Percentiles rank a stretch among this genome's conserved stretches.
phyloP scores from a whole-genome alignment of 1,140 invertebrate species.

The Leptinotarsa defecta region DNA sequence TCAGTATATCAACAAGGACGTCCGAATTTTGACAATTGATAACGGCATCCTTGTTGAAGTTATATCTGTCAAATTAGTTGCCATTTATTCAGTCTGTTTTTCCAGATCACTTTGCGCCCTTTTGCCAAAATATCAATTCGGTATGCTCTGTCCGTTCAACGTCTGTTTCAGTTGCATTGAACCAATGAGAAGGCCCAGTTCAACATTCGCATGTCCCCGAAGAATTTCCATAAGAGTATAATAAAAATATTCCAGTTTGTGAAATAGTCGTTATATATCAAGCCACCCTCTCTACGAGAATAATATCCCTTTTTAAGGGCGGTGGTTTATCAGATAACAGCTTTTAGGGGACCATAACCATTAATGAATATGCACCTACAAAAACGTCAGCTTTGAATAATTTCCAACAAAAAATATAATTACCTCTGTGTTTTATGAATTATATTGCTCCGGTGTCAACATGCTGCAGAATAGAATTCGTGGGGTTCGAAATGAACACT shows the following conservation, averaged over 20 bases:
- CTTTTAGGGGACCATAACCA: slow-evolving; percentile 26
- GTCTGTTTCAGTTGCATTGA: background rate
- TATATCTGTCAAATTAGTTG: too few species aligned
- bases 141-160: too few species aligned
- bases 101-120: too few species aligned
- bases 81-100: too few species aligned
- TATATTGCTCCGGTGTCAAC: background rate
- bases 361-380: slow-evolving; percentile 25
- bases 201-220: slow-evolving; percentile 25
- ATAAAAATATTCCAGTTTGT: slow-evolving; percentile 36
- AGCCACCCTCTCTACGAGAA: slow-evolving; percentile 21
- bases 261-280: slow-evolving; percentile 35
- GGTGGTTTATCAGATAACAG: slow-evolving; percentile 33
- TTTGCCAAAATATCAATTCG: too few species aligned
- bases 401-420: slow-evolving; percentile 1
- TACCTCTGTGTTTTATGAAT: background rate
- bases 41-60: too few species aligned
- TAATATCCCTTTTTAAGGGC: slow-evolving; percentile 23
- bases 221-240: slow-evolving; percentile 34
- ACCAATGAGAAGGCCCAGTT: background rate
- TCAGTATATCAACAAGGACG: too few species aligned
- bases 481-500: background rate
- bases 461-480: background rate
- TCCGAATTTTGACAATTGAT: too few species aligned
- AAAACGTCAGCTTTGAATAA: slow-evolving; percentile 6